A percentile compares a stretch with the other conserved stretches of the same genome.
Conservation (phyloP, 2,888 invertebrate genomes). For the Opisthograptis luteolata region DNA sequence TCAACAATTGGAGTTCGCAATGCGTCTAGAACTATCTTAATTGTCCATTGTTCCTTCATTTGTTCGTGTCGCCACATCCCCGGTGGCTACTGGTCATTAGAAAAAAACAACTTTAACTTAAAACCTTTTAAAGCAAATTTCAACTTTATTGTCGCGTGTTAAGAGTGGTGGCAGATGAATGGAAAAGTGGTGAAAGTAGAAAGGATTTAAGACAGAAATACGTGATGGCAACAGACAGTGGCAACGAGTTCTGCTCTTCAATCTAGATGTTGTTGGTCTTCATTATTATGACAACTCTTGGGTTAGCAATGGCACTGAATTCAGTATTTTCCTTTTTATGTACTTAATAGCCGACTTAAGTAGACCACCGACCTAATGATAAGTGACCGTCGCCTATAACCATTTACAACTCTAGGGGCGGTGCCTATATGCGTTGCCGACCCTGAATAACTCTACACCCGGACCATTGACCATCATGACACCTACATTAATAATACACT, state of each 20-base stretch:
- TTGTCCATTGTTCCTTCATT: constrained; percentile 61
- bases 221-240: constrained; percentile 9
- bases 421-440: no score
- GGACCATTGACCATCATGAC: no score
- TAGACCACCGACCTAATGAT: no score
- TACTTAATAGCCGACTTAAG: no score
- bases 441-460: no score
- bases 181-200: constrained; percentile 7
- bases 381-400: no score
- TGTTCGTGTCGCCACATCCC: constrained; percentile 54
- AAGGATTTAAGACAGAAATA: constrained; percentile 22
- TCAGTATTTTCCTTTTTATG: no score
- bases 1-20: constrained; percentile 41
- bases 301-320: no score
- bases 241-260: constrained; percentile 6
- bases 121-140: constrained; percentile 5
- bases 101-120: constrained; percentile 24
- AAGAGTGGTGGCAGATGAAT: not conserved
- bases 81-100: constrained; percentile 48
- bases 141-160: constrained; percentile 12
- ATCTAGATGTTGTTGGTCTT: constrained; percentile 14
- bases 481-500: no score
- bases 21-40: constrained; percentile 48
- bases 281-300: not conserved
- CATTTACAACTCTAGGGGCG: no score